Percentiles rank a stretch among this genome's conserved stretches.
Evolutionary conservation across 1,140 invertebrate species (phyloP).

Genomic region (Rhizoglyphus robini): DNA sequence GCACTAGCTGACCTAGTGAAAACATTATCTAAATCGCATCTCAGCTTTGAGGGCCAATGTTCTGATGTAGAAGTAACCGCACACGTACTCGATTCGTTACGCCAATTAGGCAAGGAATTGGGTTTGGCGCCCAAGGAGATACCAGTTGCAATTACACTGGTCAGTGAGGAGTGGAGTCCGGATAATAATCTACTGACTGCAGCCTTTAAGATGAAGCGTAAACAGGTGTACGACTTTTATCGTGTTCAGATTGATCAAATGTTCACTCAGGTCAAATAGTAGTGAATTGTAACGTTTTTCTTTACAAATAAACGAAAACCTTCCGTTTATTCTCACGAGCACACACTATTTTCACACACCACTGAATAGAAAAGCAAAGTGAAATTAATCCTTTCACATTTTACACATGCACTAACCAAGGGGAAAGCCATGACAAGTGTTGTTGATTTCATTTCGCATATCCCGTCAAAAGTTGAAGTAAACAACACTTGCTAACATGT

Average conservation of each 20-base stretch:
- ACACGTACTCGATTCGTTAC: background rate
- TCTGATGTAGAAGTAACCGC: conserved; percentile 41
- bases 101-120: background rate
- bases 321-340: no score
- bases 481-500: no score
- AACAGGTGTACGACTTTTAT: conserved; percentile 27
- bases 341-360: no score
- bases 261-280: no score
- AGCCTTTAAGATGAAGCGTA: conserved; percentile 34
- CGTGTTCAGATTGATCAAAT: conserved; percentile 23
- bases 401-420: no score
- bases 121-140: conserved; percentile 31
- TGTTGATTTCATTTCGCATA: no score
- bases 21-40: conserved; percentile 29
- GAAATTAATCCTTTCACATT: no score
- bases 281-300: no score
- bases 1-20: conserved; percentile 52
- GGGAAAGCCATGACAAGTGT: no score
- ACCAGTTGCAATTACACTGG: conserved; percentile 35
- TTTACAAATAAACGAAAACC: no score
- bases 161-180: conserved; percentile 37
- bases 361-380: no score
- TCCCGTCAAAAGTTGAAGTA: no score
- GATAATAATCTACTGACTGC: conserved; percentile 41
- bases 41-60: conserved; percentile 51